Evolutionary conservation across 1,140 invertebrate species (phyloP), one percentile per base, ranked within the genome.

Genomic region (Tyrophagus putrescentiae): DNA sequence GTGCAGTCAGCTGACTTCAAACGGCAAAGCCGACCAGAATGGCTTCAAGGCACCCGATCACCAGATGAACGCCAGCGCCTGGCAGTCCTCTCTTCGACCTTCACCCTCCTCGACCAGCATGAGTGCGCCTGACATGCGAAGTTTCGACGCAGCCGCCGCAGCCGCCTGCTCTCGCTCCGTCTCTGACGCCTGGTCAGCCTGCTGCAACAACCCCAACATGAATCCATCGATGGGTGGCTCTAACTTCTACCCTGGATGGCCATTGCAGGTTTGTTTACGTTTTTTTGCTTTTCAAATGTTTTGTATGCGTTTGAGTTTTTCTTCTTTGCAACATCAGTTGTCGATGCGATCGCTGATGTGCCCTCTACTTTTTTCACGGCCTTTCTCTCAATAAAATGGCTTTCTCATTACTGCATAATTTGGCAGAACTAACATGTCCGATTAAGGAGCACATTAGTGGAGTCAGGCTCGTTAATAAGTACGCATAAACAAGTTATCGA

Each of bases 221-320:
- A 79, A 84, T 44, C 65, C 67, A 33, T 80, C 83, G 67, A 63
- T 69, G 45, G 65, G 72, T 45, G 82, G 82, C 86, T 73, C 81
- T 86, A 65, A 84, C 69, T 92, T 93, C 77, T 93, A 93, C 89
- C 89, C 64, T 92, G 89, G 89, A 93, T 93, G 89, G 88, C 88
- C 76, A 92, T 93, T 79, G 88, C 89, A 90, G 89, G 89, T 92
- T 42, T 6, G 25, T 29, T 13, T 59, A 57, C 48, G 13, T 33
- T 58, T 60, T 13, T 58, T 57, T 25, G 18, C 18, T 6, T 6
- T 18, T 4, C 41, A 3, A 9, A 34, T 18, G 4, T 57, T 2
- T 60, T 61, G 54, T 42, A 23, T 42, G 18, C 25, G 2, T 42
- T 2, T 42, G 2, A 4, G 3, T 42, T n/a, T 42, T 42, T 5